Evolutionary conservation across 2,888 invertebrate species (phyloP).

Genomic region (Coelopa pilipes): DNA sequence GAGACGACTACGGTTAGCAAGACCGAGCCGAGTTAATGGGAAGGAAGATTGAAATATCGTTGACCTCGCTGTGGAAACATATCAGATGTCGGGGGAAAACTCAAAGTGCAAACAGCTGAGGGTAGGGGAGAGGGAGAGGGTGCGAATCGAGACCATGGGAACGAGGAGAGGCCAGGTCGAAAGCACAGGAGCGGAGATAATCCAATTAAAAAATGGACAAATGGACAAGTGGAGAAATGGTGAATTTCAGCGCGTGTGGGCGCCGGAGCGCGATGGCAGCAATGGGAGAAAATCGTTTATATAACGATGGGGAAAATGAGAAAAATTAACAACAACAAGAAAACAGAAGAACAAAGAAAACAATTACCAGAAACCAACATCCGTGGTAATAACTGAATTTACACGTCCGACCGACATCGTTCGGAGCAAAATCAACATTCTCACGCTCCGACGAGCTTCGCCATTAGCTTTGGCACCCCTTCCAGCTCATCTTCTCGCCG

Average conservation of each 20-base stretch:
- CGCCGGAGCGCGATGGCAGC: not conserved
- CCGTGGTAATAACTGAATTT: no score
- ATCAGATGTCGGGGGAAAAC: slow-evolving; percentile 16
- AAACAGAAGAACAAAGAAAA: no score
- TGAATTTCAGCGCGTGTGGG: no score
- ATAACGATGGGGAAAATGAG: no score
- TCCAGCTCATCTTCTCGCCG: no score
- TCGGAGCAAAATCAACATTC: not conserved
- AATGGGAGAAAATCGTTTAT: no score
- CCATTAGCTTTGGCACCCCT: no score
- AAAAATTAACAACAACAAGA: no score
- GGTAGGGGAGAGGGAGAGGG: not conserved
- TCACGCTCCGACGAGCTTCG: not conserved
- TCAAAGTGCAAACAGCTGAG: no score
- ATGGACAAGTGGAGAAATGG: slow-evolving; percentile 8
- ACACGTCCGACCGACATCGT: no score
- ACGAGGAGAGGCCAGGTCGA: not conserved
- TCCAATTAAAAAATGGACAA: slow-evolving; percentile 30
- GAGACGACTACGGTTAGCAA: not conserved
- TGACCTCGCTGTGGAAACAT: slow-evolving; percentile 25
- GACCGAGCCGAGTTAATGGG: slow-evolving; percentile 25
- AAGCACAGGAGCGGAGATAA: slow-evolving; percentile 20
- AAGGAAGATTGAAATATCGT: slow-evolving; percentile 33
- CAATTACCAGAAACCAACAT: no score
- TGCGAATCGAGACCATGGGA: not conserved